Evolutionary conservation across 2,797 vertebrate genomes (phyloP).

Genomic region (Epinephelus malabaricus): DNA sequence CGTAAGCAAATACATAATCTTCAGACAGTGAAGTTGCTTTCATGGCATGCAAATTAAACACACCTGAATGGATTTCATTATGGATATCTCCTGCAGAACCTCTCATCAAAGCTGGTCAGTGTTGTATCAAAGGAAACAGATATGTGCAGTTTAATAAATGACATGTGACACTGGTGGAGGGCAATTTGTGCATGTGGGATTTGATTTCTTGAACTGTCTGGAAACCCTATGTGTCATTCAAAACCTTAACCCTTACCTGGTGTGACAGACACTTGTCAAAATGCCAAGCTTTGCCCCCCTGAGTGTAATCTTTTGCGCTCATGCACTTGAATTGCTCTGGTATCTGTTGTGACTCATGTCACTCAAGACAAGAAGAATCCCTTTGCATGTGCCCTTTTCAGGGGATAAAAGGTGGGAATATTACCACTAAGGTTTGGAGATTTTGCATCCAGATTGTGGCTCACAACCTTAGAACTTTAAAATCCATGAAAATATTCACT

Average conservation of each 20-base stretch:
- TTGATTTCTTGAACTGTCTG: neutral
- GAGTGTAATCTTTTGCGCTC: neutral
- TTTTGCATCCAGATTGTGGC: neutral
- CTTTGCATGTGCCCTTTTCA: neutral
- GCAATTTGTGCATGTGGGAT: neutral
- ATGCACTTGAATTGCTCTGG: neutral
- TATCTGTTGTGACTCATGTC: neutral
- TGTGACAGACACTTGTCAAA: neutral
- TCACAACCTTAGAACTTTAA: neutral
- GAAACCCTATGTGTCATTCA: neutral
- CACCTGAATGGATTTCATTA: slow-evolving; percentile 54
- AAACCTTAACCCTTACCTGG: neutral
- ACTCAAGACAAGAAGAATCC: neutral
- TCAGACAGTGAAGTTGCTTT: slow-evolving; percentile 49
- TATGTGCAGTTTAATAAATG: neutral
- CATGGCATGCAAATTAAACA: slow-evolving; percentile 63
- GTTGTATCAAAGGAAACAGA: neutral
- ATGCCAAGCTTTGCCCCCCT: neutral
- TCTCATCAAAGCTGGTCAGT: slow-evolving; percentile 8
- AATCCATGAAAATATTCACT: neutral
- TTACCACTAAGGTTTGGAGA: neutral
- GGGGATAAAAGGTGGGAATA: neutral
- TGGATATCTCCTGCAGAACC: slow-evolving; percentile 1
- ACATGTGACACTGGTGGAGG: neutral
- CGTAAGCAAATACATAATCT: slow-evolving; percentile 68